Conservation (phyloP, 2,113 vertebrate genomes). For the Campylomormyrus numenius region DNA sequence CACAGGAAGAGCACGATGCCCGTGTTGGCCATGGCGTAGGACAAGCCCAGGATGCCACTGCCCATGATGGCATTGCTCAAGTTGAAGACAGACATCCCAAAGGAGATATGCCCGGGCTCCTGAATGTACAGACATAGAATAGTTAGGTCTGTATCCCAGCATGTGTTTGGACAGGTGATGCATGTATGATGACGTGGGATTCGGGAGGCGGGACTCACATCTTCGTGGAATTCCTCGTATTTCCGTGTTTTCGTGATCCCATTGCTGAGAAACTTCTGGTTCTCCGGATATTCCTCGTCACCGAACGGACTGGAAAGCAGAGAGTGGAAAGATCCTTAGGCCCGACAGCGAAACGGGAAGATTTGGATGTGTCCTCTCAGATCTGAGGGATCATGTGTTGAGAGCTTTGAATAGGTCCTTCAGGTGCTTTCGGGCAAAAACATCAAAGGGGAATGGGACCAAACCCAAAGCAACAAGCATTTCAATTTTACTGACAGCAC, state of each 20-base stretch:
- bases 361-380: background rate
- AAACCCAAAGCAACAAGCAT: background rate
- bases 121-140: conserved; percentile 29
- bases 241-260: conserved; percentile 80
- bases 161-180: background rate
- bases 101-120: conserved; percentile 82
- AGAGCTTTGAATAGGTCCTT: background rate
- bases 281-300: conserved; percentile 76
- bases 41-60: conserved; percentile 89
- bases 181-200: background rate
- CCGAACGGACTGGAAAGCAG: conserved; percentile 67
- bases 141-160: background rate
- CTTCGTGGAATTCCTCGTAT: conserved; percentile 78
- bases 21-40: conserved; percentile 94
- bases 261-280: conserved; percentile 84
- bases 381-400: background rate
- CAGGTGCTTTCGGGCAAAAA: background rate
- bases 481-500: background rate
- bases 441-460: background rate
- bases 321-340: background rate
- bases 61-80: conserved; percentile 98
- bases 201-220: conserved; percentile 63
- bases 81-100: conserved; percentile 94
- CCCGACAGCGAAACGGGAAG: background rate
- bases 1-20: conserved; percentile 89